phyloP scores from a whole-genome alignment of 1,140 invertebrate species.

The Physella acuta region DNA sequence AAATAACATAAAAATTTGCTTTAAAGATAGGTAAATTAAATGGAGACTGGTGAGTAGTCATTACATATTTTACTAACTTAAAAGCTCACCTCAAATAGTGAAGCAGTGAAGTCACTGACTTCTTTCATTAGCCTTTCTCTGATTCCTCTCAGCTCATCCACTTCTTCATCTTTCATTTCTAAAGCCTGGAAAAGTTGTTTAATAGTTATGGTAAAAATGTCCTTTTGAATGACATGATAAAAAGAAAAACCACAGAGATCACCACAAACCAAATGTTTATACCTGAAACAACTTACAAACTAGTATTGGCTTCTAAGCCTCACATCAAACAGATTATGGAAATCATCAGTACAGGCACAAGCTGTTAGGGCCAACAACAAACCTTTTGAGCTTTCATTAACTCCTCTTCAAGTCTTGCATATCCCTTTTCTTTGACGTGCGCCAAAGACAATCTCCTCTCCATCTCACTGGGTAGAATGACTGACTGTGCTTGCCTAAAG shows the following conservation, averaged over 20 bases:
- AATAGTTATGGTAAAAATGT: no score
- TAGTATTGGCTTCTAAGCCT: no score
- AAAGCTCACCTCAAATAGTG: conserved; percentile 20
- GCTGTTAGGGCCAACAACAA: conserved; percentile 8
- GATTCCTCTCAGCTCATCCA: conserved; percentile 23
- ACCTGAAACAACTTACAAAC: background rate
- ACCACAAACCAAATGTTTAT: background rate
- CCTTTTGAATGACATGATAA: background rate
- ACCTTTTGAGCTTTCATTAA: conserved; percentile 69
- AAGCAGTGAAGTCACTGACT: conserved; percentile 21
- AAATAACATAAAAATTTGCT: no score
- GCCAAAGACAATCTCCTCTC: conserved; percentile 59
- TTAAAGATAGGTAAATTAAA: no score
- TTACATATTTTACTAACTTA: no score
- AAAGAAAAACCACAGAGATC: background rate
- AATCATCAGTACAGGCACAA: no score
- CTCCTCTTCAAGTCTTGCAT: conserved; percentile 68
- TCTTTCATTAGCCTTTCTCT: conserved; percentile 23
- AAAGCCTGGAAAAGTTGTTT: conserved; percentile 13
- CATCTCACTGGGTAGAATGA: conserved; percentile 33
- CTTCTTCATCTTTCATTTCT: conserved; percentile 23
- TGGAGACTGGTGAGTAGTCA: conserved; percentile 1
- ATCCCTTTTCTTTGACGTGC: conserved; percentile 68
- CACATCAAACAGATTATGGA: no score
- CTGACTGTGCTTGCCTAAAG: conserved; percentile 45